Evolutionary conservation across 2,113 vertebrate species (phyloP).

Genomic region (Ictalurus punctatus): DNA sequence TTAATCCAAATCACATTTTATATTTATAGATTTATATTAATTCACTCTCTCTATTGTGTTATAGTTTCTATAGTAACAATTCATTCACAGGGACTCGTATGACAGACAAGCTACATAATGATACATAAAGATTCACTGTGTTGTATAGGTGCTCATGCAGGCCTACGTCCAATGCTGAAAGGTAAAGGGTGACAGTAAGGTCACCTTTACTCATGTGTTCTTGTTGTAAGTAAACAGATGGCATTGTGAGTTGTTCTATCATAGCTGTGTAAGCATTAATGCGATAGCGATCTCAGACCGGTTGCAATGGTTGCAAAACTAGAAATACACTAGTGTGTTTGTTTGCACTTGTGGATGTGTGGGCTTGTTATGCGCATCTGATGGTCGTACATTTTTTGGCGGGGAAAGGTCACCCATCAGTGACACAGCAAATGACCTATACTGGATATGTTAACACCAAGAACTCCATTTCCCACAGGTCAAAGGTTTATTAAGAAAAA

Average conservation of each 20-base stretch:
- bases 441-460: background rate
- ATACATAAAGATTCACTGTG: background rate
- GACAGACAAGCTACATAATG: background rate
- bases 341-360: background rate
- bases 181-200: background rate
- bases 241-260: background rate
- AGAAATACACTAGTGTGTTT: background rate
- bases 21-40: no score
- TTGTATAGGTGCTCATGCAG: background rate
- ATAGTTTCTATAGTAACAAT: no score
- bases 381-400: background rate
- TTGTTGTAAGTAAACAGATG: slow-evolving; percentile 31
- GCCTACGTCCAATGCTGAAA: background rate
- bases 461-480: background rate
- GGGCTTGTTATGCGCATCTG: background rate
- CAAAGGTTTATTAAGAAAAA: background rate
- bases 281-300: background rate
- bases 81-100: no score
- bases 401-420: background rate
- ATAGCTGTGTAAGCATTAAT: background rate
- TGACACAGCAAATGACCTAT: background rate
- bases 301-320: background rate
- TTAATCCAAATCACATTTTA: no score
- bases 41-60: no score
- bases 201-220: background rate